Base-by-base conservation (phyloP, 2,888 invertebrate species). In the Pyrochroa serraticornis region DNA sequence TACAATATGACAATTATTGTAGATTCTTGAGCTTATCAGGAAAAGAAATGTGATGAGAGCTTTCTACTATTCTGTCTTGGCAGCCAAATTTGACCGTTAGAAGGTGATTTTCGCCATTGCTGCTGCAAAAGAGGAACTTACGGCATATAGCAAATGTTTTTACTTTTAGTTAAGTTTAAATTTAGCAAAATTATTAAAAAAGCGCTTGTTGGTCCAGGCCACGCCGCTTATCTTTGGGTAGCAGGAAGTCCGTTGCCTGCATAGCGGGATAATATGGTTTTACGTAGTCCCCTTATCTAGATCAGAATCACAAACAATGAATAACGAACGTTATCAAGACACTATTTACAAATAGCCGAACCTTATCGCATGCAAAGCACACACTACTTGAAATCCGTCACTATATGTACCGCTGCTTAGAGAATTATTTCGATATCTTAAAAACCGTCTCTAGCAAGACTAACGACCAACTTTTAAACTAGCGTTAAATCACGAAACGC, bases 211-310 rank as follows among this genome's bases (percentile, higher is more conserved):
- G 22, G 9, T 35, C 14, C 34, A 32, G 22, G 22, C 22, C 22
- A 5, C 22, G 22, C 22, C 22, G 22, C 22, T 22, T 22, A 22
- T 22, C 22, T 2, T 22, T 5, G 22, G 22, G 22, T 22, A 22
- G 48, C 54, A 72, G 73, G 73, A 73, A 71, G 71, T 73, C 73
- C 71, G 71, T 64, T 71, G 73, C 70, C 73, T 72, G 72, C 70
- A 56, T 47, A 56, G 62, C 70, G 70, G 73, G 73, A 73, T 72
- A 72, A 72, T 65, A 69, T 65, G 69, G 71, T 67, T 71, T 71
- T 42, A 68, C 68, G 66, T 67, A 69, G 66, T 64, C 47, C 51
- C 43, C 60, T 65, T 72, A 72, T 73, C 73, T 64, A 67, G 70
- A 73, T 72, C 64, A 61, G 63, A 64, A 73, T 73, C 73, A 63